Conservation (phyloP, 2,113 vertebrate species). For the Oryzias melastigma region DNA sequence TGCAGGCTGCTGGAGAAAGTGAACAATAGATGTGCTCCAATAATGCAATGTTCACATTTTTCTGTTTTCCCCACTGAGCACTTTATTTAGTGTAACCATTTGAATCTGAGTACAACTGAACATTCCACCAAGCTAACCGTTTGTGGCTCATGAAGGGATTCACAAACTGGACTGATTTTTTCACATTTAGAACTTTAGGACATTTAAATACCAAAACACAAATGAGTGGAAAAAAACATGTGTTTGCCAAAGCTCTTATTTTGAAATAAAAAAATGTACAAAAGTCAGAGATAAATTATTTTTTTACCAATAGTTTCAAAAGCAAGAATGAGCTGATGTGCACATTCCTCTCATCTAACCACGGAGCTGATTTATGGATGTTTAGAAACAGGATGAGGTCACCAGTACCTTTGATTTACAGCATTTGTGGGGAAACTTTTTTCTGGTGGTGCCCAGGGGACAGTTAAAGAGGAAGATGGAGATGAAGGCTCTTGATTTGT, state of each 20-base stretch:
- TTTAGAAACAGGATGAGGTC: slow-evolving; percentile 60
- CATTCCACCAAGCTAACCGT: slow-evolving; percentile 14
- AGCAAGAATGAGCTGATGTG: slow-evolving; percentile 33
- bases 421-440: slow-evolving; percentile 53
- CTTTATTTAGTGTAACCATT: slow-evolving; percentile 51
- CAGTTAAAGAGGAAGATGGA: not conserved
- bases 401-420: slow-evolving; percentile 48
- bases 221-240: not conserved
- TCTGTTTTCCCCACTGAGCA: slow-evolving; percentile 42
- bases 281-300: not conserved
- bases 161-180: slow-evolving; percentile 6
- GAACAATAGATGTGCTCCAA: slow-evolving; percentile 60
- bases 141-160: slow-evolving; percentile 4
- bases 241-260: slow-evolving; percentile 1
- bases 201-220: not conserved
- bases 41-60: slow-evolving; percentile 50
- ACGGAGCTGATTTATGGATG: slow-evolving; percentile 55
- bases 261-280: slow-evolving; percentile 3
- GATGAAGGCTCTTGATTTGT: too few species aligned
- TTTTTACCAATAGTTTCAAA: slow-evolving; percentile 13
- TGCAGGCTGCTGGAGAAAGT: slow-evolving; percentile 41
- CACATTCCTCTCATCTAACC: slow-evolving; percentile 54
- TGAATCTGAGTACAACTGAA: slow-evolving; percentile 24
- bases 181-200: slow-evolving; percentile 1
- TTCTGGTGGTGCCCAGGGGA: not conserved